Conservation (phyloP, 2,888 invertebrate species). For the Artemia sp. region DNA sequence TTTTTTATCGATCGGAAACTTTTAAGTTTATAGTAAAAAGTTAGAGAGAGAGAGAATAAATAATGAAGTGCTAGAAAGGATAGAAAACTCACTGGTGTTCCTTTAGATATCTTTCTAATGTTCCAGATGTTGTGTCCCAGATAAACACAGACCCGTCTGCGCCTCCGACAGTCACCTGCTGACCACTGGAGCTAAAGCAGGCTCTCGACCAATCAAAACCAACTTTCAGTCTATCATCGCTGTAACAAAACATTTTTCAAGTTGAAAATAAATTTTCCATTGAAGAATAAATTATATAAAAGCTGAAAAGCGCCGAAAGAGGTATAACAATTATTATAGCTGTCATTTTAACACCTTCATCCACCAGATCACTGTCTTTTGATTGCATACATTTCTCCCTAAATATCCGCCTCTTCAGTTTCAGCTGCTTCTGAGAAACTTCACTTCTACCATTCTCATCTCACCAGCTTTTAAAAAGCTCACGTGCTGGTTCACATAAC, state of each 20-base stretch:
- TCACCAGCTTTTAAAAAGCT: too few relatives aligned
- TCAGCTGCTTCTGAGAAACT: too few relatives aligned
- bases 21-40: too few relatives aligned
- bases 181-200: slow-evolving; percentile 74
- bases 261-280: slow-evolving; percentile 1
- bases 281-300: slow-evolving; percentile 4
- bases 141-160: slow-evolving; percentile 77
- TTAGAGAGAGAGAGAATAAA: too few relatives aligned
- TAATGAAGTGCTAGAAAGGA: background rate
- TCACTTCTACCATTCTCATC: too few relatives aligned
- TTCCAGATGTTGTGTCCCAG: slow-evolving; percentile 65
- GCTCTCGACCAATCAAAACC: slow-evolving; percentile 88
- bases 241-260: slow-evolving; percentile 35
- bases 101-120: slow-evolving; percentile 57
- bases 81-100: slow-evolving; percentile 36
- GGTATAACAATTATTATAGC: too few relatives aligned
- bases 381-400: too few relatives aligned
- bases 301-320: background rate
- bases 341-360: too few relatives aligned
- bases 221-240: slow-evolving; percentile 86
- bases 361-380: too few relatives aligned
- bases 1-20: too few relatives aligned
- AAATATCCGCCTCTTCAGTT: too few relatives aligned
- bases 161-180: slow-evolving; percentile 76
- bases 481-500: too few relatives aligned